These are phyloP conservation scores for Ictalurus furcatus DNA, from an alignment of 2,113 vertebrate genomes.

Conservation along the genomic window DNA sequence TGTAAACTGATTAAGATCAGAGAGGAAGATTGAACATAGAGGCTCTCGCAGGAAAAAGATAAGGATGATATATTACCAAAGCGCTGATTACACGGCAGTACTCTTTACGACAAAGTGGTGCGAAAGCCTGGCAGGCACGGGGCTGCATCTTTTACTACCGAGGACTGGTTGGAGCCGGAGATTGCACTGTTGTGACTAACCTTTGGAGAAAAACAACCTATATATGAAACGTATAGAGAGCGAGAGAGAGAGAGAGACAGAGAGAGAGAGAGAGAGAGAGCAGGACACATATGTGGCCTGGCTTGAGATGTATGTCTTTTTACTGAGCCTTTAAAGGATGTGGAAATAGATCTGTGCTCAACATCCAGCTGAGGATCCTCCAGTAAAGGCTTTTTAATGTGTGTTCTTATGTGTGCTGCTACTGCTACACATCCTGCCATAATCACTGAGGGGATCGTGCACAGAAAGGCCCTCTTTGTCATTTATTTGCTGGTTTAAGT, in stretches of 20 bases:
- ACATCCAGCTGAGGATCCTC: neutral
- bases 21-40: neutral
- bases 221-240: too few species aligned
- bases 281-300: too few species aligned
- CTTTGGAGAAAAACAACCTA: neutral
- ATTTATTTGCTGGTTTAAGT: neutral
- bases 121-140: neutral
- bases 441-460: neutral
- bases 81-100: neutral
- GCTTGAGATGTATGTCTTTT: too few species aligned
- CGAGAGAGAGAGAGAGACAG: too few species aligned
- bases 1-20: constrained; percentile 9
- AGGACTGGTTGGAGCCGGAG: neutral
- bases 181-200: neutral
- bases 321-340: too few species aligned
- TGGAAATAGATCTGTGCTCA: too few species aligned
- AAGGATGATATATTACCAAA: neutral
- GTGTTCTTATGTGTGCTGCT: too few species aligned
- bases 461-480: neutral
- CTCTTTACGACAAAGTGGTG: neutral
- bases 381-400: too few species aligned
- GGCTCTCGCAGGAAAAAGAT: neutral
- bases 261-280: too few species aligned
- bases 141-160: neutral
- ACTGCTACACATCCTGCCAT: too few species aligned